phyloP scores from a whole-genome alignment of 1,140 invertebrate genomes.

The Eueides isabella region DNA sequence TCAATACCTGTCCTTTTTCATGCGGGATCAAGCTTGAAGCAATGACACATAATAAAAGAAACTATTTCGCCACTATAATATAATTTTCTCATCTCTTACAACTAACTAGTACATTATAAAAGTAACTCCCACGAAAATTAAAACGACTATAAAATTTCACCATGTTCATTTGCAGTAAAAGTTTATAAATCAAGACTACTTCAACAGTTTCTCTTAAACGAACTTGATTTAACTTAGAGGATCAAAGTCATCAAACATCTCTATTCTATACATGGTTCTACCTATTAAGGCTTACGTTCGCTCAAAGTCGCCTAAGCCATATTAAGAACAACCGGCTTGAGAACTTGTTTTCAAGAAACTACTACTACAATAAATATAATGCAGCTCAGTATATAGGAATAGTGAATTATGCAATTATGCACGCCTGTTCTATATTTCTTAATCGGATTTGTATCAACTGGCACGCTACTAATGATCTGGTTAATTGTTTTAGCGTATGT shows the following conservation, averaged over 20 bases:
- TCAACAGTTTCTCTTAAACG: conserved; percentile 2
- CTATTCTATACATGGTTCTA: conserved; percentile 13
- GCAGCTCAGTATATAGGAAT: neutral
- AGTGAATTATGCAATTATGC: conserved; percentile 16
- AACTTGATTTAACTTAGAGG: conserved; percentile 18
- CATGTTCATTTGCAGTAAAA: neutral
- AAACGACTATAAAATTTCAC: neutral
- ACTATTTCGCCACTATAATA: neutral
- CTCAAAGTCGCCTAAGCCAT: conserved; percentile 43
- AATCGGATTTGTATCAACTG: conserved; percentile 15
- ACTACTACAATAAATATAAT: neutral
- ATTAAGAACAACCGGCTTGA: conserved; percentile 43
- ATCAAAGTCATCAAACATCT: conserved; percentile 19
- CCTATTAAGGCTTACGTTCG: conserved; percentile 39
- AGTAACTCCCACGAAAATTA: conserved; percentile 1
- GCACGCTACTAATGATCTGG: neutral
- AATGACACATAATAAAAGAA: neutral
- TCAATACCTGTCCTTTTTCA: too few species aligned
- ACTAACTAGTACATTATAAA: neutral
- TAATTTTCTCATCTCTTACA: neutral
- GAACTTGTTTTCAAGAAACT: conserved; percentile 40
- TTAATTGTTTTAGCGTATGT: neutral
- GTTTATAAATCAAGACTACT: neutral
- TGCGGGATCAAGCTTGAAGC: neutral
- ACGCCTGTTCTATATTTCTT: conserved; percentile 20